Base-by-base conservation (phyloP, 2,113 vertebrate species). In the Pristiophorus japonicus region DNA sequence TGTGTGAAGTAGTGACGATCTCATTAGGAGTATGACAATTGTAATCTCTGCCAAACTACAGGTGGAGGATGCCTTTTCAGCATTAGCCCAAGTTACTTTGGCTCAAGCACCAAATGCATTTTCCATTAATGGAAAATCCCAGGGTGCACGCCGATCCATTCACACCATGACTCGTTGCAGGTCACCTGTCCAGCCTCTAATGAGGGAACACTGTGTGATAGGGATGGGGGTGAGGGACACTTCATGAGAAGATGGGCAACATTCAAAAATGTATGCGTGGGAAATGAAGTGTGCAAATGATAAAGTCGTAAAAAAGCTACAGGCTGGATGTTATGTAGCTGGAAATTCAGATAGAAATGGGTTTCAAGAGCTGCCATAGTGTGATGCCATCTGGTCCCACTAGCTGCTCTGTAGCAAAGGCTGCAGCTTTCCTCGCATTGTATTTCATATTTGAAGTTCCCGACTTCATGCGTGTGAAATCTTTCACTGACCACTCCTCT, bases 371-470 rank as follows among this genome's bases (percentile, higher is more conserved):
- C 2, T 67, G 63, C 30, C 92, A 47, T 42, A 45, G 63, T 30
- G 22, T 67, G 38, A 12, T 27, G 24, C 92, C 63, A 94, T 94
- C 92, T 94, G 92, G 38, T 66, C 63, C 63, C 63, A 94, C 92
- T 47, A 42, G 42, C 24, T 27, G 20, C 63, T 67, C 42, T 20
- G 1, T 45, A 4, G 38, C 92, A 67, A 67, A 94, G 38, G 38
- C n/a, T 3, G 42, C 63, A 66, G 22, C 12, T 94, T 66, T 45
- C 22, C 63, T 11, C 16, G 30, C 42, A 94, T 22, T 94, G 42
- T 66, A 16, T 66, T 66, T 66, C 34, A 94, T 66, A 24, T 67
- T 65, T 67, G 10, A 30, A 30, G 20, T 24, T 10, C 18, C 65
- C n/a, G 24, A 45, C 63, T 94, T 94, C 38, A 45, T 12, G 0